Conservation (phyloP, 2,888 invertebrate genomes). For the Andrena bicolor region DNA sequence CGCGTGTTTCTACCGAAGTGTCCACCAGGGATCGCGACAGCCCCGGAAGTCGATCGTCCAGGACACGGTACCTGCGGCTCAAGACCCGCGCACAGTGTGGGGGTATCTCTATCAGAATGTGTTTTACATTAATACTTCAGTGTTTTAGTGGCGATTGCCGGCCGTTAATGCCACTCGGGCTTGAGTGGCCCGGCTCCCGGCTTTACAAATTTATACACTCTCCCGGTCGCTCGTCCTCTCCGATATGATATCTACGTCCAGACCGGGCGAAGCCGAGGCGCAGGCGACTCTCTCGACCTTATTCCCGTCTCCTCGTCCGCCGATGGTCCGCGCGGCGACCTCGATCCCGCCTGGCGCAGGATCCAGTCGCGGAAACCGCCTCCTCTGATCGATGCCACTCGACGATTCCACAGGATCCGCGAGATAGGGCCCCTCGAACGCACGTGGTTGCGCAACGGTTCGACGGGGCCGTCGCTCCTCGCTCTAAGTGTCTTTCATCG, state of each 20-base stretch:
- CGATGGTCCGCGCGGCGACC: conserved; percentile 64
- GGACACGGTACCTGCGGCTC: neutral
- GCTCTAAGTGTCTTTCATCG: conserved; percentile 36
- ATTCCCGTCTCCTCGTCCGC: conserved; percentile 62
- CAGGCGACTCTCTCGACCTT: conserved; percentile 69
- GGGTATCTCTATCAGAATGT: conserved; percentile 84
- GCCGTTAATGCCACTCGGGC: conserved; percentile 83
- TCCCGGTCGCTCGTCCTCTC: conserved; percentile 74
- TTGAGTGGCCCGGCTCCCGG: conserved; percentile 81
- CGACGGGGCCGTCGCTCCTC: conserved; percentile 1
- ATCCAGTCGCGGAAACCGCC: conserved; percentile 22
- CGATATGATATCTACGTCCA: conserved; percentile 81
- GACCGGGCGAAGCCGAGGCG: conserved; percentile 44
- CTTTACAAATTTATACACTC: conserved; percentile 84
- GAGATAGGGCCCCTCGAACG: neutral
- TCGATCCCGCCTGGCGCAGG: conserved; percentile 39
- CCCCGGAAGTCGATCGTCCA: conserved; percentile 55
- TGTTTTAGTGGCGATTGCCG: conserved; percentile 84
- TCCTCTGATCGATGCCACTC: conserved; percentile 44
- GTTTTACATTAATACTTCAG: conserved; percentile 85
- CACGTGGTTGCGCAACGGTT: conserved; percentile 28
- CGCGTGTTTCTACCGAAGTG: too few relatives aligned
- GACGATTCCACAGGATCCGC: conserved; percentile 43
- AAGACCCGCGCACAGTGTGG: conserved; percentile 51
- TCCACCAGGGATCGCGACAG: neutral